These are phyloP conservation scores for Operophtera brumata DNA, from an alignment of 2,888 invertebrate genomes.

Conservation along the genomic window DNA sequence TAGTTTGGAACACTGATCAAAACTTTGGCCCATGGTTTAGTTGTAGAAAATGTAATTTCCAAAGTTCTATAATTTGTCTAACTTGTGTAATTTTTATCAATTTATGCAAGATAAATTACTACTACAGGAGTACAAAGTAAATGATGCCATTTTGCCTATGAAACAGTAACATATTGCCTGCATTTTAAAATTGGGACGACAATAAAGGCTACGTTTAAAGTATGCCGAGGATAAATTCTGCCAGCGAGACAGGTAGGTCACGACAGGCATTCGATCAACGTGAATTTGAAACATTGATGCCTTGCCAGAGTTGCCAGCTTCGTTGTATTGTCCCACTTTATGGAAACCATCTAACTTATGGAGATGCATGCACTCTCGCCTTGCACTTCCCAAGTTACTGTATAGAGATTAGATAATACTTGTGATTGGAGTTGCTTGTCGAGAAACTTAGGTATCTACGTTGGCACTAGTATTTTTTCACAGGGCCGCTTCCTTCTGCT, in stretches of 20 bases:
- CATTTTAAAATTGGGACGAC: background rate
- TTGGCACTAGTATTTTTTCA: too few relatives aligned
- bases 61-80: background rate
- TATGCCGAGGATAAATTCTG: conserved; percentile 19
- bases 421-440: conserved; percentile 2
- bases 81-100: too few relatives aligned
- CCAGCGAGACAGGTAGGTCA: conserved; percentile 31
- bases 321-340: conserved; percentile 45
- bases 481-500: too few relatives aligned
- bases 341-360: conserved; percentile 26
- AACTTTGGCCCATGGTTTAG: background rate
- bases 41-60: background rate
- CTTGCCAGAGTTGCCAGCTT: conserved; percentile 41
- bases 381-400: conserved; percentile 4
- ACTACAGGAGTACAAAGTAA: too few relatives aligned
- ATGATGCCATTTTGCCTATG: too few relatives aligned
- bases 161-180: too few relatives aligned
- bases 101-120: too few relatives aligned
- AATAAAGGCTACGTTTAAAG: conserved; percentile 12
- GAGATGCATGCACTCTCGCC: conserved; percentile 10
- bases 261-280: conserved; percentile 43
- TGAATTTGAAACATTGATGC: conserved; percentile 52
- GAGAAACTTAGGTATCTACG: too few relatives aligned
- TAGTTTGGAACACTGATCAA: conserved; percentile 9
- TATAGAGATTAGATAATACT: conserved; percentile 1